phyloP scores from a whole-genome alignment of 1,140 invertebrate genomes.

The Ceratina japonica region DNA sequence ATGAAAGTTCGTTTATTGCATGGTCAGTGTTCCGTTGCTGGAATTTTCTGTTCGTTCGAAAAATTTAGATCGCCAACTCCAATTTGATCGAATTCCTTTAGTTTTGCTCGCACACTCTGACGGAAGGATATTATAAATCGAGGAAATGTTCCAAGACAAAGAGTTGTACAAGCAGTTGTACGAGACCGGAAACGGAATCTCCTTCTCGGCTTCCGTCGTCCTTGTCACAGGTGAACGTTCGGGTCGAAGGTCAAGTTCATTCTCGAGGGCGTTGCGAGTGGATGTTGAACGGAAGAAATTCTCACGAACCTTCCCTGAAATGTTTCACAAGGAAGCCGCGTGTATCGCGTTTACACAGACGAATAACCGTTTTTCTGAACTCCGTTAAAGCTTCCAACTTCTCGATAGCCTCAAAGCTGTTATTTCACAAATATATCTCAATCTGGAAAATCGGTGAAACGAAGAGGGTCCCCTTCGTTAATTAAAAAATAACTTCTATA shows the following conservation, averaged over 20 bases:
- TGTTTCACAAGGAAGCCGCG: conserved; percentile 21
- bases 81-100: not conserved
- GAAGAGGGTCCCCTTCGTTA: not conserved
- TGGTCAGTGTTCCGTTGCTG: not conserved
- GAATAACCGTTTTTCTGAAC: conserved; percentile 22
- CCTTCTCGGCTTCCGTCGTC: conserved; percentile 53
- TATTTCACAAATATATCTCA: not conserved
- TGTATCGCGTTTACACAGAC: not conserved
- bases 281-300: conserved; percentile 36
- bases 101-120: not conserved
- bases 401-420: not conserved
- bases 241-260: conserved; percentile 68
- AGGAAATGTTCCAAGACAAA: conserved; percentile 1
- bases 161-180: conserved; percentile 1
- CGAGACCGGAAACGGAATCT: conserved; percentile 61
- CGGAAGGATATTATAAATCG: not conserved
- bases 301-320: conserved; percentile 49
- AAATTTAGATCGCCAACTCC: not conserved
- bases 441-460: not conserved
- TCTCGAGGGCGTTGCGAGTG: conserved; percentile 41
- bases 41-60: not conserved
- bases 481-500: too few species aligned
- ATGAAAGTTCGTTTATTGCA: conserved; percentile 21
- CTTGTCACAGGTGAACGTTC: conserved; percentile 61
- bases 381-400: not conserved